Base-by-base conservation (phyloP, 2,113 vertebrate genomes). In the Marcusenius ussheri region DNA sequence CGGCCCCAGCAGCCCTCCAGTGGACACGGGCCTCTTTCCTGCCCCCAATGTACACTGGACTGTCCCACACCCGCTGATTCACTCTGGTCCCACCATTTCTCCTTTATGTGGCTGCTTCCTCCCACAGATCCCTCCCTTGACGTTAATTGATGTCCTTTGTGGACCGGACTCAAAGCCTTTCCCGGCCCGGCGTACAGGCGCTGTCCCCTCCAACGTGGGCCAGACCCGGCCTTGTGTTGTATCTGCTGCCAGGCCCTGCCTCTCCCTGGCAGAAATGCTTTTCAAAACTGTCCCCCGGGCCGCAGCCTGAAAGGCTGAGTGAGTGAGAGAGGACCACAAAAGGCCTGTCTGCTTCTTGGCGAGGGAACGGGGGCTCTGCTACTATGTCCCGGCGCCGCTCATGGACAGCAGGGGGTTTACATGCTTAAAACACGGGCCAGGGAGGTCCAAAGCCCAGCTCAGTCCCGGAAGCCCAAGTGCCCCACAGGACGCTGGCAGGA, bases 21-120 rank as follows among this genome's bases (percentile, higher is more conserved):
- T 74, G 83, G 39, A 89, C 21, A 13, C 87, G 87, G 91, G 53
- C 56, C 56, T 39, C 31, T 91, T 92, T 92, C 91, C 91, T 56
- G 88, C 42, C 88, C 89, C 89, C 83, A 84, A 85, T 90, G 89
- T 88, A 90, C 93, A 96, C 96, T 94, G 46, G 93, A 96, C 88
- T 96, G 95, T 1, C 90, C 93, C 87, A 89, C 87, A 51, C 84
- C 88, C 45, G 77, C 85, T 85, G 77, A 86, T 88, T 51, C 88
- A 91, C 86, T 47, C 89, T 88, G 50, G 84, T 50, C 83, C 53
- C 88, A 89, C 84, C 86, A 83, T 39, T 46, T 19, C 35, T 77
- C 88, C 58, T 89, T 70, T 46, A 62, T 74, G 89, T 27, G 58
- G 58, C 46, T 56, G 51, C 46, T 50, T 88, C 58, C 80, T 74